Conservation (phyloP, 2,113 vertebrate genomes). For the Marcusenius ussheri region DNA sequence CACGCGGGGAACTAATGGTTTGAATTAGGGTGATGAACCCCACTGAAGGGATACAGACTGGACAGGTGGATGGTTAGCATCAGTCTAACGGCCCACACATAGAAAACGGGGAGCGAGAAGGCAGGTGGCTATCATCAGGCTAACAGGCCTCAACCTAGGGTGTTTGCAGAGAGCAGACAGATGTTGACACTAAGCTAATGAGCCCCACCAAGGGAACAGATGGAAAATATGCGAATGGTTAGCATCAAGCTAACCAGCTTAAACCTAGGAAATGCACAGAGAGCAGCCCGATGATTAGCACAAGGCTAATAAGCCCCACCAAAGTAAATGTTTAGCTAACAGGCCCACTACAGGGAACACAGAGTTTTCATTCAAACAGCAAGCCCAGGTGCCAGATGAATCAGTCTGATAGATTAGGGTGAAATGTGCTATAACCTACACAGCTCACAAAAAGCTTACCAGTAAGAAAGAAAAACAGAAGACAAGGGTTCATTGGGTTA, state of each 20-base stretch:
- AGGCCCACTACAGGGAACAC: not conserved
- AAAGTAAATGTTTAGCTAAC: not conserved
- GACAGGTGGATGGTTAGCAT: not conserved
- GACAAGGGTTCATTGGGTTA: not conserved
- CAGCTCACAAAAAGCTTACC: not conserved
- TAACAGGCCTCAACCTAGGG: not conserved
- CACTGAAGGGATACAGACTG: slow-evolving; percentile 45
- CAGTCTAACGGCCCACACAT: not conserved
- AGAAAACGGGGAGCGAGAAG: not conserved
- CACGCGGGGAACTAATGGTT: not conserved
- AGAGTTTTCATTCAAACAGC: not conserved
- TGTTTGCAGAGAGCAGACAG: not conserved
- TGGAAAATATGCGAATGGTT: not conserved
- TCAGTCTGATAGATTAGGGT: not conserved
- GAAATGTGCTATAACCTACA: not conserved
- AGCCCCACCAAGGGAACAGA: slow-evolving; percentile 62
- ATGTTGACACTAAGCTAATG: slow-evolving; percentile 44
- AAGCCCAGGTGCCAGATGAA: not conserved
- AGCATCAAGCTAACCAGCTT: not conserved
- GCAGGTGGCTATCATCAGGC: not conserved
- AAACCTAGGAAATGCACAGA: not conserved
- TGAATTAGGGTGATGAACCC: slow-evolving; percentile 60
- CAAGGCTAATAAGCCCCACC: not conserved
- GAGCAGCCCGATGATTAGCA: not conserved
- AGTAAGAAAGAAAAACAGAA: not conserved